phyloP scores from a whole-genome alignment of 1,140 invertebrate species.

The Plutomurus gul region DNA sequence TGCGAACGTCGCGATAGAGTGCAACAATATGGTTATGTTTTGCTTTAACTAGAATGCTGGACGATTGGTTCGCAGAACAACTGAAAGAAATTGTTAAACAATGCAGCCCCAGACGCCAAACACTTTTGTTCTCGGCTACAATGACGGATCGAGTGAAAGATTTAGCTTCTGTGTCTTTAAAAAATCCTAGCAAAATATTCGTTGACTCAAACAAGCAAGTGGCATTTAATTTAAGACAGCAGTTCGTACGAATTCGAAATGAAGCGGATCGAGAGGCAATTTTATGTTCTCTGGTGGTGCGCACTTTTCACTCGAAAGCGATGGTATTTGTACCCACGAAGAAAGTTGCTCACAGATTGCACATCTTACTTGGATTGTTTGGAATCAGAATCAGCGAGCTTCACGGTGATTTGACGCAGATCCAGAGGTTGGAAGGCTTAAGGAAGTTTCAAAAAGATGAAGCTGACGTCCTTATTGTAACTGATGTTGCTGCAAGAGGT shows the following conservation, averaged over 20 bases:
- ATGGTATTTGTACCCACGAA: constrained; percentile 98
- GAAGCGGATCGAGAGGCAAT: constrained; percentile 91
- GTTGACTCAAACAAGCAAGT: constrained; percentile 95
- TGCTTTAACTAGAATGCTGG: constrained; percentile 77
- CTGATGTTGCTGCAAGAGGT: constrained; percentile 91
- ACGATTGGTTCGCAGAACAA: constrained; percentile 97
- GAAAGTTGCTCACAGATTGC: constrained; percentile 87
- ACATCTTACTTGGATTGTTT: constrained; percentile 86
- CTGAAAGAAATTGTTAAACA: constrained; percentile 95
- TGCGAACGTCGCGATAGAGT: not conserved
- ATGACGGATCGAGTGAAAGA: constrained; percentile 97
- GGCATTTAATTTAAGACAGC: constrained; percentile 91
- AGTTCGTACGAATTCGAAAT: constrained; percentile 85
- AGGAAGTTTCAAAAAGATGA: constrained; percentile 85
- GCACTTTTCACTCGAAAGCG: constrained; percentile 88
- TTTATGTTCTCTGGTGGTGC: constrained; percentile 83
- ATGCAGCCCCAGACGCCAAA: constrained; percentile 91
- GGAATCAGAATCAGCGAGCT: constrained; percentile 87
- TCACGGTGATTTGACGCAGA: constrained; percentile 93
- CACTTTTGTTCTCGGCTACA: constrained; percentile 96
- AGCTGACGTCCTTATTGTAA: constrained; percentile 90
- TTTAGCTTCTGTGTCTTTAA: constrained; percentile 85
- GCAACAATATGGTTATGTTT: not conserved
- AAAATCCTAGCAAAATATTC: constrained; percentile 89
- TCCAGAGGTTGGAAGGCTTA: constrained; percentile 86